Evolutionary conservation across 2,797 vertebrate species (phyloP).

Genomic region (Gobio occitaniae): DNA sequence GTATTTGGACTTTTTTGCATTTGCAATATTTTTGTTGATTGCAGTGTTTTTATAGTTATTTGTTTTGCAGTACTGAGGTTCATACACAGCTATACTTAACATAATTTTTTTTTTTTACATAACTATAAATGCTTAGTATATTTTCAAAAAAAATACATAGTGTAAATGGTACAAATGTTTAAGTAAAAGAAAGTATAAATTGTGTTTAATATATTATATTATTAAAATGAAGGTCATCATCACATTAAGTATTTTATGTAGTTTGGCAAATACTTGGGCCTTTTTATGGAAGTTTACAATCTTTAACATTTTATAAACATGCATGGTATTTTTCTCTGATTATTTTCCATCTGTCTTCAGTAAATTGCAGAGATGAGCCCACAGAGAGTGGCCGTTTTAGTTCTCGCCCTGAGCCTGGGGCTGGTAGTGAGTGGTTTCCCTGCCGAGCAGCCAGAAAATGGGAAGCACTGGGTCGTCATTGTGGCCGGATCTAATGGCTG

Average conservation of each 20-base stretch:
- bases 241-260: neutral
- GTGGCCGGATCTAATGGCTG: conserved; percentile 93
- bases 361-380: conserved; percentile 71
- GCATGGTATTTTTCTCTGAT: neutral
- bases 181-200: neutral
- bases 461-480: conserved; percentile 94
- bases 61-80: neutral
- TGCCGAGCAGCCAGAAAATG: conserved; percentile 73
- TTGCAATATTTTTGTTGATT: neutral
- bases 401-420: conserved; percentile 73
- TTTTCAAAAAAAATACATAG: neutral
- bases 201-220: neutral
- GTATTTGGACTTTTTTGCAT: too few relatives aligned
- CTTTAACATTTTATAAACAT: neutral
- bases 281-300: neutral
- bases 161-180: neutral
- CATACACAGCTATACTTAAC: too few relatives aligned
- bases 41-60: neutral
- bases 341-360: neutral
- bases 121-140: neutral
- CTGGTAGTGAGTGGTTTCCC: conserved; percentile 68
- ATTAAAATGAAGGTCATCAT: neutral
- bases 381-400: conserved; percentile 69
- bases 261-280: neutral
- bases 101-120: too few relatives aligned